Base-by-base conservation (phyloP, 1,140 invertebrate species). In the Hesperophylax magnus region DNA sequence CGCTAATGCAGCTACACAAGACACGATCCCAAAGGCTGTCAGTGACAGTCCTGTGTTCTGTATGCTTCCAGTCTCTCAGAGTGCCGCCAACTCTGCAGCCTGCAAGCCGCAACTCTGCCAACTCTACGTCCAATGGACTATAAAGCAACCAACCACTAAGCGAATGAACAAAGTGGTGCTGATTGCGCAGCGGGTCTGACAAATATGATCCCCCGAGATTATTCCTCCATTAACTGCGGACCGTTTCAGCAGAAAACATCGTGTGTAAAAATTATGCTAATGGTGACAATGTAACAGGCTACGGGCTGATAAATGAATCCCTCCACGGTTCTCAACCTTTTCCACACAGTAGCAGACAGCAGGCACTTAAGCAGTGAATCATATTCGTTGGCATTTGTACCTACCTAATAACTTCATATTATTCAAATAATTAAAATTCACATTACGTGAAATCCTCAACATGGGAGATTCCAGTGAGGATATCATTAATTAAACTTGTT, bases 141-240 rank as follows among this genome's bases (percentile, higher is more conserved):
- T 71, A 47, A 61, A 27, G 63, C 8, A 15, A 71, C 6, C 24
- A 24, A 22, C 39, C 67, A 47, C 47, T 53, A 53, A 71, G 31
- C n/a, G 39, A 71, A 71, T 71, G 53, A 71, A 47, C 67, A 47
- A 69, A 34, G 27, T 47, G 67, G 14, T 24, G 67, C 67, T 20
- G 67, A 71, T 71, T 52, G 67, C 67, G 31, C 65, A 47, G 27
- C 20, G 34, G 34, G 39, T 47, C 34, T 47, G 67, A 47, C 67
- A 47, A 71, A 47, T 69, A 71, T 47, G 22, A 27, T 31, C 31
- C 24, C 63, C 20, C 31, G 22, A 27, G 63, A 31, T 67, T 22
- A 67, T 31, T 31, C 14, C 63, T 22, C 22, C 63, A 27, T n/a
- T 8, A n/a, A 31, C 15, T 34, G 14, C 63, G 27, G 14, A 31